A percentile compares a stretch with the other conserved stretches of the same genome.
Evolutionary conservation across 1,140 invertebrate species (phyloP).

Genomic region (Drosophila suzukii): DNA sequence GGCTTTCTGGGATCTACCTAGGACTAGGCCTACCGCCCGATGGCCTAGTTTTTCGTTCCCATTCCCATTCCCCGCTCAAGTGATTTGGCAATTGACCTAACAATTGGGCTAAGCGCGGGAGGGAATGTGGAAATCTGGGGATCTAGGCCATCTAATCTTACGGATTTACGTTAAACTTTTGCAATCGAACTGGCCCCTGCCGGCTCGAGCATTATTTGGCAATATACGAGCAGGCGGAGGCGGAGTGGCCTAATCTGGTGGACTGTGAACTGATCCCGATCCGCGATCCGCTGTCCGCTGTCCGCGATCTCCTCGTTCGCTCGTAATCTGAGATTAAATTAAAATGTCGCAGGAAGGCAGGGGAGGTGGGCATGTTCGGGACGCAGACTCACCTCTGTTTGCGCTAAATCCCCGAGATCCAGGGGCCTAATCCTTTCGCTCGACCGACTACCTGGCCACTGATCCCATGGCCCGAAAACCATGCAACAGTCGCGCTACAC

Average conservation of each 20-base stretch:
- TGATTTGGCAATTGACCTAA: constrained; percentile 77
- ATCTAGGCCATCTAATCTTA: constrained; percentile 69
- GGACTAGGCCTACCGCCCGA: neutral
- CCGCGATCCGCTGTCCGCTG: constrained; percentile 27
- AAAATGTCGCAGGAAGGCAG: constrained; percentile 73
- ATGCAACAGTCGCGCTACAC: constrained; percentile 69
- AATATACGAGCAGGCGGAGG: constrained; percentile 69
- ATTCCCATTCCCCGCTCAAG: constrained; percentile 30
- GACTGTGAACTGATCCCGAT: constrained; percentile 66
- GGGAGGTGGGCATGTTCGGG: constrained; percentile 24
- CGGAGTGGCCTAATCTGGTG: constrained; percentile 68
- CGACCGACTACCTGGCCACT: constrained; percentile 34
- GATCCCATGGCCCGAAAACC: constrained; percentile 14
- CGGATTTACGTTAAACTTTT: constrained; percentile 76
- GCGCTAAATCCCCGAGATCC: constrained; percentile 58
- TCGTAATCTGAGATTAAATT: constrained; percentile 81
- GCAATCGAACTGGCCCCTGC: constrained; percentile 54
- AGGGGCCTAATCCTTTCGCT: constrained; percentile 69
- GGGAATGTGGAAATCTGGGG: constrained; percentile 18
- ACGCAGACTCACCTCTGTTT: constrained; percentile 37
- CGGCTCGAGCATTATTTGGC: constrained; percentile 58
- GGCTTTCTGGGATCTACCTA: constrained; percentile 40
- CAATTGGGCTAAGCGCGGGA: constrained; percentile 60
- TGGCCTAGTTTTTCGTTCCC: constrained; percentile 23
- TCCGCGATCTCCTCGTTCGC: constrained; percentile 20